Conservation (phyloP, 1,140 invertebrate genomes). For the Antheraea pernyi region DNA sequence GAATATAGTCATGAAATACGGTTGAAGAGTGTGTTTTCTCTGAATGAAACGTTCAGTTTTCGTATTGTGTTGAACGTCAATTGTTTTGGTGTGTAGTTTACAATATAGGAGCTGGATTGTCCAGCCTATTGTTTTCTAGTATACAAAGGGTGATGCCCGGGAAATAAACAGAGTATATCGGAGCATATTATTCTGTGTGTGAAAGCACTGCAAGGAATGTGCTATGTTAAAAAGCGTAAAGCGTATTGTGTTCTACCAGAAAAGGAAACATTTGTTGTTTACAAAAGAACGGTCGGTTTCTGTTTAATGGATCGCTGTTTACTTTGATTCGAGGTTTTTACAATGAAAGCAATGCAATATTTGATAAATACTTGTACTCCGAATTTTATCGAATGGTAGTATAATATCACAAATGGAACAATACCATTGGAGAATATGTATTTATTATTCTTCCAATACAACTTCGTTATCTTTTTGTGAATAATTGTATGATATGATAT, state of each 20-base stretch:
- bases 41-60: not conserved
- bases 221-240: conserved; percentile 58
- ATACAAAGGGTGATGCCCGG: conserved; percentile 14
- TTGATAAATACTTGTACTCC: conserved; percentile 13
- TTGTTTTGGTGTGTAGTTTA: conserved; percentile 29
- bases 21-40: too few relatives aligned
- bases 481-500: too few relatives aligned
- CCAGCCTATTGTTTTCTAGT: conserved; percentile 40
- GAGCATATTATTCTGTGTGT: conserved; percentile 54
- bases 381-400: conserved; percentile 16
- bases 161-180: conserved; percentile 40
- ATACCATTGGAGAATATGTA: too few relatives aligned
- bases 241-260: conserved; percentile 63
- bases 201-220: conserved; percentile 47
- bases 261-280: conserved; percentile 56
- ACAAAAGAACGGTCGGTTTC: conserved; percentile 42
- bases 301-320: conserved; percentile 51
- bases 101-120: conserved; percentile 29
- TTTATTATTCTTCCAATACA: too few relatives aligned
- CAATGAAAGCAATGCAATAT: conserved; percentile 33
- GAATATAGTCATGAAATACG: too few relatives aligned
- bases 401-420: not conserved
- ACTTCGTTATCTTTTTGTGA: too few relatives aligned
- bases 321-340: conserved; percentile 39
- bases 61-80: not conserved